Evolutionary conservation across 2,888 invertebrate genomes (phyloP), one percentile per base, ranked within the genome.

Genomic region (Volucella inflata): DNA sequence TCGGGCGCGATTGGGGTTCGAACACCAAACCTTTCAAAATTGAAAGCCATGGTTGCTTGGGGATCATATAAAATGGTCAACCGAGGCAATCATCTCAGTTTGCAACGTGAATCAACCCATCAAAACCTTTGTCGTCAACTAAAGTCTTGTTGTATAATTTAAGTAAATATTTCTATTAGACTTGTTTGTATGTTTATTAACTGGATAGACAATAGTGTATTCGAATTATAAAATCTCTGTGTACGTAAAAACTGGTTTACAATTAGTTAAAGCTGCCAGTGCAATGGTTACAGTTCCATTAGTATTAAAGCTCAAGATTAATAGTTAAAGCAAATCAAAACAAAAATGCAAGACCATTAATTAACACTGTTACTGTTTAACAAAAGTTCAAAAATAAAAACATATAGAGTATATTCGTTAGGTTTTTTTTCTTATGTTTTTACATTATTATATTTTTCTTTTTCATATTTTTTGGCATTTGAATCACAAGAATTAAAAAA

Each of bases 401-500:
- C 65, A 74, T 67, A 21, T 14, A 65, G 12, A 62, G 42, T 50
- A 79, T 57, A 30, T 38, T 67, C 50, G 60, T 38, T 21, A 17
- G 46, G 46, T 53, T n/a, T 78, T 67, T 64, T 36, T 21, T 11
- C 3, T 46, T 46, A n/a, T 12, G 46, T 14, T n/a, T 8, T 46
- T 30, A n/a, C n/a, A n/a, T n/a, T n/a, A n/a, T n/a, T 1, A 0
- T 30, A 6, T 64, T 40, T 17, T 14, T 46, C 11, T 12, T 38
- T 44, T 3, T 16, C 21, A 2, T 30, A 48, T 46, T 48, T 44
- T 62, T 85, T 85, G 85, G 85, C 85, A 85, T 85, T 68, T 51
- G 68, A 85, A 85, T 85, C 85, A 81, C 85, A 81, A 68, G 76
- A 85, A 72, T 72, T 76, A 74, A 83, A 68, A 64, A 55, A 50